Percentiles rank a stretch among this genome's conserved stretches.
These are phyloP conservation scores for Heliconius hewitsoni DNA, from an alignment of 1,140 invertebrate genomes.

Conservation along the genomic window DNA sequence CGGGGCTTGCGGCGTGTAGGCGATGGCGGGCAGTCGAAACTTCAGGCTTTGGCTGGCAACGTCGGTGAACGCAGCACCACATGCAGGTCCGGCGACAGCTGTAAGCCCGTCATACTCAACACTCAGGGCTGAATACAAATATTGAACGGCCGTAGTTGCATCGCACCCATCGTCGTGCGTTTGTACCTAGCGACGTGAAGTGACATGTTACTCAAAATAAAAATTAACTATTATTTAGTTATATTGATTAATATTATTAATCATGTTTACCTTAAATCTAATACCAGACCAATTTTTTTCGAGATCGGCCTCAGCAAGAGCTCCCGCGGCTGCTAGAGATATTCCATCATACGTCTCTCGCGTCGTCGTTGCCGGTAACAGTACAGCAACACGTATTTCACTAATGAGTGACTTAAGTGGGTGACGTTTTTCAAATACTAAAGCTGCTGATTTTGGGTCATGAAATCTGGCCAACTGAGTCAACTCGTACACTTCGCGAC, in stretches of 20 bases:
- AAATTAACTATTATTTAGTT: no score
- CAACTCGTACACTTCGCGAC: slow-evolving; percentile 40
- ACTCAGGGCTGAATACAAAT: slow-evolving; percentile 54
- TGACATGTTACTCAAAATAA: neutral
- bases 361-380: slow-evolving; percentile 45
- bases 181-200: slow-evolving; percentile 47
- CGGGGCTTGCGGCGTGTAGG: slow-evolving; percentile 58
- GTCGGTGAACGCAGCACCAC: slow-evolving; percentile 61
- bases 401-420: slow-evolving; percentile 33
- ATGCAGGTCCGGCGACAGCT: slow-evolving; percentile 63
- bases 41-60: slow-evolving; percentile 54
- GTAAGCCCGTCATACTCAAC: slow-evolving; percentile 58
- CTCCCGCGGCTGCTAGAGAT: slow-evolving; percentile 47
- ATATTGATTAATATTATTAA: neutral
- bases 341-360: slow-evolving; percentile 46
- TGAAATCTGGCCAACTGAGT: slow-evolving; percentile 21
- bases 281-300: slow-evolving; percentile 29
- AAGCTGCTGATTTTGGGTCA: slow-evolving; percentile 37
- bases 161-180: slow-evolving; percentile 58
- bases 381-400: slow-evolving; percentile 50
- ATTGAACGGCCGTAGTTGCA: slow-evolving; percentile 53
- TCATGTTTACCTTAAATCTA: slow-evolving; percentile 38
- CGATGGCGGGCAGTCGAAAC: slow-evolving; percentile 54
- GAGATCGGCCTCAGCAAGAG: slow-evolving; percentile 47
- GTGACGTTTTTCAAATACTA: slow-evolving; percentile 38